phyloP scores from a whole-genome alignment of 2,113 vertebrate genomes.

The Felis chaus region DNA sequence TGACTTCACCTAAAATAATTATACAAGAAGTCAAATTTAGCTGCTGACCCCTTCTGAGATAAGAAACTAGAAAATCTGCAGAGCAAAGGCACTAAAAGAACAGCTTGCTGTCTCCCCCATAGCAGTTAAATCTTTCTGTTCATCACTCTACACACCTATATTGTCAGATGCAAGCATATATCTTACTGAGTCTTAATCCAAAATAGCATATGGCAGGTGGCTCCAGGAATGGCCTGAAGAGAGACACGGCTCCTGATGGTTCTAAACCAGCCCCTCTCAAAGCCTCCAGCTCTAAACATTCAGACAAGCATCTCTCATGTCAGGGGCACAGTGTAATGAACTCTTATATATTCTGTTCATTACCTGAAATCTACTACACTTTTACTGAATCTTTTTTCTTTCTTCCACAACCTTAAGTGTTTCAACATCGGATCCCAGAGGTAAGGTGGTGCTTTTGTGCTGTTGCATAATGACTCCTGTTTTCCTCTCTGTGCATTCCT shows the following conservation, averaged over 20 bases:
- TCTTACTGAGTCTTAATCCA: constrained; percentile 20
- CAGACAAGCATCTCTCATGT: not conserved
- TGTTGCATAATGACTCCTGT: not conserved
- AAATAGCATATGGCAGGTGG: not conserved
- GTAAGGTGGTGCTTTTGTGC: not conserved
- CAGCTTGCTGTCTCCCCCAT: not conserved
- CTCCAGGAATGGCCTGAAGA: not conserved
- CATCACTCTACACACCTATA: not conserved
- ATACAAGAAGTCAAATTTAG: not conserved
- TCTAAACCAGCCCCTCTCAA: not conserved
- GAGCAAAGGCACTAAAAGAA: not conserved
- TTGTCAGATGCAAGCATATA: constrained; percentile 5
- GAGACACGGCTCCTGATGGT: not conserved
- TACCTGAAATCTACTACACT: not conserved
- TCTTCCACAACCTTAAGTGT: not conserved
- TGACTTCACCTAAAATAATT: constrained; percentile 20
- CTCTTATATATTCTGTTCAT: not conserved
- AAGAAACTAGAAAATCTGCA: not conserved
- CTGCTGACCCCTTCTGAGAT: constrained; percentile 22
- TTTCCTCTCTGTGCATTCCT: not conserved
- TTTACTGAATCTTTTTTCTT: not conserved
- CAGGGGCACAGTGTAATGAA: not conserved
- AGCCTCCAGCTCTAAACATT: not conserved
- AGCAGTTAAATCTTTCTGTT: not conserved
- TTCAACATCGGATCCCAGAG: constrained; percentile 10